A percentile compares a stretch with the other conserved stretches of the same genome.
Evolutionary conservation across 2,888 invertebrate species (phyloP).

Genomic region (Spialia ferax): DNA sequence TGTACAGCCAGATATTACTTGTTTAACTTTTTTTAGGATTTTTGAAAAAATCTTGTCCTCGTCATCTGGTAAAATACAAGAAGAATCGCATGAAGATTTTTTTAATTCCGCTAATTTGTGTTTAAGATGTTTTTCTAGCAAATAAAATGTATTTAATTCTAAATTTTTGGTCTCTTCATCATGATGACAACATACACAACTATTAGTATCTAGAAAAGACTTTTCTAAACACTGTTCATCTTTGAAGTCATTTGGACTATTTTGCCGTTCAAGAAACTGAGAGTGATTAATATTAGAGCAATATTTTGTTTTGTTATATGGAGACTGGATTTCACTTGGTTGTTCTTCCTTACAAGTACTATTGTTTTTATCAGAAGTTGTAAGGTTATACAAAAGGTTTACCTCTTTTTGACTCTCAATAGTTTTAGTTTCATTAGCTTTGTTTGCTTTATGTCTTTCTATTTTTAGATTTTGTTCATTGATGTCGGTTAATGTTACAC

Average conservation of each 20-base stretch:
- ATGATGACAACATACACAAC: conserved; percentile 66
- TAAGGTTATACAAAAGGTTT: not conserved
- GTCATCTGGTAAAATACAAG: conserved; percentile 59
- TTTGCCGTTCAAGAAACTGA: conserved; percentile 10
- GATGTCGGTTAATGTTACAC: conserved; percentile 68
- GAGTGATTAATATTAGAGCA: not conserved
- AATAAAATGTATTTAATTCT: conserved; percentile 72
- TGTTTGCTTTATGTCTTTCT: not conserved
- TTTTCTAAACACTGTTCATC: conserved; percentile 25
- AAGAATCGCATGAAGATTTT: conserved; percentile 54
- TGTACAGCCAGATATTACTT: conserved; percentile 66
- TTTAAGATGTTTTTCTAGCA: conserved; percentile 71
- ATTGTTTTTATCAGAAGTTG: not conserved
- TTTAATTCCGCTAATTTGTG: conserved; percentile 66
- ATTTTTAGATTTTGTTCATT: conserved; percentile 19
- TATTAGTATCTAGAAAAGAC: conserved; percentile 4
- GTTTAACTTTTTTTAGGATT: conserved; percentile 67
- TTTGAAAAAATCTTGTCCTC: conserved; percentile 63
- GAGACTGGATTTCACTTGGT: not conserved
- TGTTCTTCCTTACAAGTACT: conserved; percentile 3
- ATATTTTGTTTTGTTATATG: not conserved
- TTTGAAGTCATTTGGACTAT: conserved; percentile 19
- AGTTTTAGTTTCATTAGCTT: not conserved
- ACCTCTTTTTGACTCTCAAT: not conserved
- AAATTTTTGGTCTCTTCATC: conserved; percentile 62